phyloP scores from a whole-genome alignment of 1,140 invertebrate genomes.

The Bombus turneri region DNA sequence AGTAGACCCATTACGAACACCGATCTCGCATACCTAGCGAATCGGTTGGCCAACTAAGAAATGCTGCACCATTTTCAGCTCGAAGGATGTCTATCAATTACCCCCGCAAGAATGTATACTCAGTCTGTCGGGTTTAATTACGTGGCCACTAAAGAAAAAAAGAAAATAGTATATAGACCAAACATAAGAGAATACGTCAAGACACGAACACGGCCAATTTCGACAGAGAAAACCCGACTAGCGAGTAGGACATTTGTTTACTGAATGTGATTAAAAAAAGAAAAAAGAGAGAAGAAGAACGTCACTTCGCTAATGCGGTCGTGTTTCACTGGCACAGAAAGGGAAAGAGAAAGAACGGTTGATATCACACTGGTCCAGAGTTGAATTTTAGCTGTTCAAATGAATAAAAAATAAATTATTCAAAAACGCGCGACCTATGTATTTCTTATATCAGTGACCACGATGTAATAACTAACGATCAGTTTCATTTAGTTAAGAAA shows the following conservation, averaged over 20 bases:
- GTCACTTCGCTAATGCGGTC: constrained; percentile 38
- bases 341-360: constrained; percentile 15
- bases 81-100: constrained; percentile 1
- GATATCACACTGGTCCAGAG: background rate
- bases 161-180: background rate
- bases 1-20: background rate
- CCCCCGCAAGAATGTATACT: background rate
- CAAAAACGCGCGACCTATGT: too few relatives aligned
- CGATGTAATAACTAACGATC: too few relatives aligned
- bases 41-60: constrained; percentile 15
- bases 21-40: background rate
- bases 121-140: background rate
- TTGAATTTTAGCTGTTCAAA: too few relatives aligned
- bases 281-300: background rate
- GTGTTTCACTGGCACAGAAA: background rate
- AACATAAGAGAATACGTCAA: background rate
- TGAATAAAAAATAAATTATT: too few relatives aligned
- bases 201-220: background rate
- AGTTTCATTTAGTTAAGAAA: too few relatives aligned
- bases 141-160: background rate
- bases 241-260: background rate
- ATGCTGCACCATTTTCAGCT: background rate
- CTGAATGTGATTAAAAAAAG: background rate
- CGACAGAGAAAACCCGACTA: background rate
- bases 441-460: too few relatives aligned